phyloP scores from a whole-genome alignment of 2,113 vertebrate genomes.

The Neogale vison region DNA sequence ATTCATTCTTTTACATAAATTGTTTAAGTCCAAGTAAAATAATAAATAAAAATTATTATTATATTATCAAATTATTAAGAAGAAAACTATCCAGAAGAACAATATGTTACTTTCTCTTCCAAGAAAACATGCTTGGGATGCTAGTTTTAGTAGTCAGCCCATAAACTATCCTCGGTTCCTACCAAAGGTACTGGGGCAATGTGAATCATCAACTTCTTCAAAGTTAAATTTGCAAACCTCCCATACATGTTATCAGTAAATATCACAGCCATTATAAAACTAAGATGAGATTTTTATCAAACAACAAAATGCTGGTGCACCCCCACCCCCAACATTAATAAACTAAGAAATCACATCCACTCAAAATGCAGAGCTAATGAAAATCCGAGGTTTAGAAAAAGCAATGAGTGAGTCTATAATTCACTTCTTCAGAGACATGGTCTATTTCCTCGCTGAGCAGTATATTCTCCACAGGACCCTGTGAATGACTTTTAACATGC shows the following conservation, averaged over 20 bases:
- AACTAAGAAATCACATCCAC: neutral
- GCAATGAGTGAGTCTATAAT: neutral
- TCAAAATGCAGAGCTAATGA: neutral
- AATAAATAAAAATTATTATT: neutral
- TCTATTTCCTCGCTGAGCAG: conserved; percentile 38
- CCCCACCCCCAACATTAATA: neutral
- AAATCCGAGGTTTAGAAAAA: conserved; percentile 35
- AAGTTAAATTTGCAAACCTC: neutral
- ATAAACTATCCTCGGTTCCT: neutral
- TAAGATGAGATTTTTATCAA: neutral
- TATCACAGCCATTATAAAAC: neutral
- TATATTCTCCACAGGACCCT: conserved; percentile 6
- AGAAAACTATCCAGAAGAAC: neutral
- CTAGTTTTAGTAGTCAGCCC: neutral
- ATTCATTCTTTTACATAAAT: neutral
- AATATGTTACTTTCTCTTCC: neutral
- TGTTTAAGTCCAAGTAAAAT: neutral
- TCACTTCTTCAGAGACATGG: neutral
- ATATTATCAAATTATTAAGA: neutral
- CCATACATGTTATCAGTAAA: neutral
- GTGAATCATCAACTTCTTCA: neutral
- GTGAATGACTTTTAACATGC: conserved; percentile 65
- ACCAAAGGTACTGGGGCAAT: neutral
- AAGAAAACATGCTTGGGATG: neutral
- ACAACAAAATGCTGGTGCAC: neutral